Base-by-base conservation (phyloP, 2,113 vertebrate genomes). In the Edolisoma coerulescens region DNA sequence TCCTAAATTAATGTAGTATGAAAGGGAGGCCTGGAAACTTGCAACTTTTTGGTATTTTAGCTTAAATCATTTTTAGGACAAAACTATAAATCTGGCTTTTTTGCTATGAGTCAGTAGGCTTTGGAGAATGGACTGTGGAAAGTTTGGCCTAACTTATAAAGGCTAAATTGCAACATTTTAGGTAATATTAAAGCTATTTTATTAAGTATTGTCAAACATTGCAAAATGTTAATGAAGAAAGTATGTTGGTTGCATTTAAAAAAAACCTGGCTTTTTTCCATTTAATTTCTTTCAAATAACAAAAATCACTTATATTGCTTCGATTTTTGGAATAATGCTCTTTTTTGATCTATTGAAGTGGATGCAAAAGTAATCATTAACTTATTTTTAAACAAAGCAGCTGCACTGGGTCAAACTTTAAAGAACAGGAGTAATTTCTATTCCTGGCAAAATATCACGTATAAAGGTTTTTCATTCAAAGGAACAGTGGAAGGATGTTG, bases 231-330 rank as follows among this genome's bases (percentile, higher is more conserved):
- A 95, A 95, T 93, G 86, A 95, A 87, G 92, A 93, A 94, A 94
- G 83, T 69, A 91, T 93, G 95, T 65, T 90, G 75, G 61, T 70
- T 95, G 75, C 77, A 78, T 90, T 93, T 13, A 1, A 45, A 89
- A 56, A 93, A 75, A 70, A 44, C 0, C 50, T 94, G 93, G 92
- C 87, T 63, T 53, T 90, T 87, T 95, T 97, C 95, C 94, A 92
- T 94, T 95, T 94, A 92, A 97, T 97, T 96, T 97, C 74, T 89
- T 95, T 96, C 77, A 91, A 95, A 93, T 91, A 91, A 84, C 71
- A 91, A 95, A 95, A 93, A 69, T 80, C 60, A 24, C 61, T 87
- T 94, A 37, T 70, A 84, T 76, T 95, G 78, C 89, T 96, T 94
- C 8, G 5, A 88, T 81, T 92, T 93, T 94, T 94, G 85, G 85